Evolutionary conservation across 1,140 invertebrate genomes (phyloP).

Genomic region (Proales similis): DNA sequence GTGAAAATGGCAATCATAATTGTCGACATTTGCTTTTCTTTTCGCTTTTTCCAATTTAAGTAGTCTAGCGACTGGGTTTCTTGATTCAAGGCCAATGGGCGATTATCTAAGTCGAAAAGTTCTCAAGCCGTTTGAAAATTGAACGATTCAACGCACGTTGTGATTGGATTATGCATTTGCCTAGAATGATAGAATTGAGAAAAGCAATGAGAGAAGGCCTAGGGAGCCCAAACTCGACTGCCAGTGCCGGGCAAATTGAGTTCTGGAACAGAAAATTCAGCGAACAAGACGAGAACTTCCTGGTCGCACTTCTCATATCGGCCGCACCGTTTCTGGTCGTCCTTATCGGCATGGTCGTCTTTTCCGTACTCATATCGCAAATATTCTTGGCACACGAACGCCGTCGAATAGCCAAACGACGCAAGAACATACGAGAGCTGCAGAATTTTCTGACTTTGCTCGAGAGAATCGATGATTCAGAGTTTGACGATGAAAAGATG

Average conservation of each 20-base stretch:
- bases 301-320: conserved; percentile 1
- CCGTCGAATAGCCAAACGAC: neutral
- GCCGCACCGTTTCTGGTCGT: conserved; percentile 17
- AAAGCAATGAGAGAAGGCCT: neutral
- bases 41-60: too few species aligned
- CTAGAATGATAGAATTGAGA: too few species aligned
- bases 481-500: conserved; percentile 6
- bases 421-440: neutral
- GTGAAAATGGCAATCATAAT: too few species aligned
- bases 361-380: conserved; percentile 1
- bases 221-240: neutral
- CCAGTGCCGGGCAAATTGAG: neutral
- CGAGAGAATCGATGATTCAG: too few species aligned
- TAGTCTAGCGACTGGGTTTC: too few species aligned
- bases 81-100: too few species aligned
- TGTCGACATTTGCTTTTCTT: too few species aligned
- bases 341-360: neutral
- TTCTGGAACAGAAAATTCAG: conserved; percentile 2
- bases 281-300: conserved; percentile 2
- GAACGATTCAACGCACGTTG: too few species aligned
- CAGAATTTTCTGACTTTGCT: conserved; percentile 23
- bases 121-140: too few species aligned
- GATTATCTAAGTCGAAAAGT: too few species aligned
- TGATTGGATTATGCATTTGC: too few species aligned
- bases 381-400: conserved; percentile 4